phyloP scores from a whole-genome alignment of 2,888 invertebrate species.

The Choreutis nemorana region DNA sequence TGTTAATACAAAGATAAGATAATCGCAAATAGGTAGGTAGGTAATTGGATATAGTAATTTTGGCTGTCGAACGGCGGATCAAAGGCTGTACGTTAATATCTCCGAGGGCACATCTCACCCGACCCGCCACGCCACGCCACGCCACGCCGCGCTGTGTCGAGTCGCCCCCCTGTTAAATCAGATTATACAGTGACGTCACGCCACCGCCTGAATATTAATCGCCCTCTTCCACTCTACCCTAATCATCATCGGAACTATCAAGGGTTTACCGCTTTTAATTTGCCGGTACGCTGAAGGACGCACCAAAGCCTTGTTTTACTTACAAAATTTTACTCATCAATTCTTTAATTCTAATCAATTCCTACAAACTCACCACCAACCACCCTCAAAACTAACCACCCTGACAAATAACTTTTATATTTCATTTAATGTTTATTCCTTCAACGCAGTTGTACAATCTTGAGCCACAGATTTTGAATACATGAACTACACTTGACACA shows the following conservation, averaged over 20 bases:
- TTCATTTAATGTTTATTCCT: no score
- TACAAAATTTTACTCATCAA: slow-evolving; percentile 35
- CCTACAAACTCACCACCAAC: no score
- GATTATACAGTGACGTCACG: slow-evolving; percentile 35
- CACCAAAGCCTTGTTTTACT: slow-evolving; percentile 26
- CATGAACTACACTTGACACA: no score
- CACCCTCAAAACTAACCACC: no score
- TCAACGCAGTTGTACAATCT: no score
- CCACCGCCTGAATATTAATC: slow-evolving; percentile 39
- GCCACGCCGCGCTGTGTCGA: neutral
- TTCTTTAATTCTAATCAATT: no score
- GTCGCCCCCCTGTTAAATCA: slow-evolving; percentile 36
- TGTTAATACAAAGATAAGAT: no score
- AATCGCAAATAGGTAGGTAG: no score
- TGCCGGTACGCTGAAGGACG: slow-evolving; percentile 19
- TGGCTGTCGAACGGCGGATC: slow-evolving; percentile 13
- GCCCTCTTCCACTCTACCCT: slow-evolving; percentile 21
- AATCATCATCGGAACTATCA: slow-evolving; percentile 31
- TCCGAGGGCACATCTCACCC: slow-evolving; percentile 26
- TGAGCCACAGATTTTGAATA: no score
- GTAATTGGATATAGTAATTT: slow-evolving; percentile 1
- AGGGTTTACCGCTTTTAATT: slow-evolving; percentile 18
- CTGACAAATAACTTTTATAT: no score
- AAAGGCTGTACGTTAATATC: slow-evolving; percentile 22
- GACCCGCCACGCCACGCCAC: no score